Conservation (phyloP, 2,113 vertebrate genomes). For the Hyla sarda region DNA sequence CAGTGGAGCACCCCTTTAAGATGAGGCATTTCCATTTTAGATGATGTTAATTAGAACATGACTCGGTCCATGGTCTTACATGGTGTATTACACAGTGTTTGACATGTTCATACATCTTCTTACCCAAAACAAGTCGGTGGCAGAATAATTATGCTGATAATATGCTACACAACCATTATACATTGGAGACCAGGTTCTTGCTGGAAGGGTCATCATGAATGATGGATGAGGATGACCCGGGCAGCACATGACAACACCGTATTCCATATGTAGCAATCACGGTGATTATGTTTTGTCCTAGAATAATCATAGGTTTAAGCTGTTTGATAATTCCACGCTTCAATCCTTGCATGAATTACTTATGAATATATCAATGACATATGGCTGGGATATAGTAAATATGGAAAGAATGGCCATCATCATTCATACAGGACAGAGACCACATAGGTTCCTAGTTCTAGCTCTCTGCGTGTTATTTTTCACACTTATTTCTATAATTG, state of each 20-base stretch:
- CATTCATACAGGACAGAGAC: background rate
- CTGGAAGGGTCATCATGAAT: background rate
- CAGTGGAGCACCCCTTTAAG: no score
- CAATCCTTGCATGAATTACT: constrained; percentile 11
- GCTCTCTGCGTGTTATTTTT: background rate
- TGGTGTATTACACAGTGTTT: no score
- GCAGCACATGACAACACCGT: background rate
- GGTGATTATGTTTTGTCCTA: background rate
- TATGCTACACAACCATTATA: background rate
- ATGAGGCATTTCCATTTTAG: no score
- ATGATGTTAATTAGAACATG: no score
- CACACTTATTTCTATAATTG: background rate
- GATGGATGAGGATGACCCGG: background rate
- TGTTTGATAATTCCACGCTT: background rate
- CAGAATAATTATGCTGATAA: background rate
- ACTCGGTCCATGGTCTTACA: no score
- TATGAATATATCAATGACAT: background rate
- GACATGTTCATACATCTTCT: background rate
- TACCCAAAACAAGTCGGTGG: background rate
- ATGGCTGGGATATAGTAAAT: background rate
- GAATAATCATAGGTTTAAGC: background rate
- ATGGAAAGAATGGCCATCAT: background rate
- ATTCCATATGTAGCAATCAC: background rate
- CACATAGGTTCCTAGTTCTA: background rate
- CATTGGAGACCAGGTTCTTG: background rate